Percentiles rank a stretch among this genome's conserved stretches.
Evolutionary conservation across 2,888 invertebrate genomes (phyloP).

Genomic region (Nebria salina): DNA sequence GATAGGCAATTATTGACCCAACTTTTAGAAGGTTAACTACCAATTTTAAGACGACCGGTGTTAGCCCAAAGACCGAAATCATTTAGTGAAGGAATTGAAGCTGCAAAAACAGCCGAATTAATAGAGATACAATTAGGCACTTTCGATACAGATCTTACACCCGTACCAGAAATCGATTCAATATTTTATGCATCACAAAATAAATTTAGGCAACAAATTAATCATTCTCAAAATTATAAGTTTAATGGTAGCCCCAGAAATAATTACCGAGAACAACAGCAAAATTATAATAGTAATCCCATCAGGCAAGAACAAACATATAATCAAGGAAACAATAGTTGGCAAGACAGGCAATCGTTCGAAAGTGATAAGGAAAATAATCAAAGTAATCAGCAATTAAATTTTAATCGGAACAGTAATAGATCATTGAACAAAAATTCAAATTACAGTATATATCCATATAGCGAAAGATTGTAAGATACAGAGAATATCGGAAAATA

Average conservation of each 20-base stretch:
- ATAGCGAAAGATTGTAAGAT: background rate
- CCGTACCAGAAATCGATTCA: background rate
- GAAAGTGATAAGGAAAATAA: no score
- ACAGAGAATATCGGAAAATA: background rate
- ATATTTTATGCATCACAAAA: background rate
- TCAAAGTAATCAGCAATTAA: no score
- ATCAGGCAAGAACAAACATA: no score
- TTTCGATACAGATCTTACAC: no score
- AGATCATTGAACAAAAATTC: no score
- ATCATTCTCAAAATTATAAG: background rate
- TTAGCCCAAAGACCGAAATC: background rate
- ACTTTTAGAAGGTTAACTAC: background rate
- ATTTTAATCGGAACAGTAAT: no score
- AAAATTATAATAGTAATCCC: no score
- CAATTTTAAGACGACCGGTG: background rate
- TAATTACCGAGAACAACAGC: no score
- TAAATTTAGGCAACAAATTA: background rate
- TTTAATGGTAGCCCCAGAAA: no score
- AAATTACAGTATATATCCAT: background rate
- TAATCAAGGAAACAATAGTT: no score
- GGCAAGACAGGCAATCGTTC: no score
- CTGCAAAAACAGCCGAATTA: background rate
- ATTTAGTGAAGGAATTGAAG: slow-evolving; percentile 3
- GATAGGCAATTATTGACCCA: background rate
- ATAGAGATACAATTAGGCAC: background rate